Conservation (phyloP, 1,140 invertebrate species). For the Drosophila neocordata region DNA sequence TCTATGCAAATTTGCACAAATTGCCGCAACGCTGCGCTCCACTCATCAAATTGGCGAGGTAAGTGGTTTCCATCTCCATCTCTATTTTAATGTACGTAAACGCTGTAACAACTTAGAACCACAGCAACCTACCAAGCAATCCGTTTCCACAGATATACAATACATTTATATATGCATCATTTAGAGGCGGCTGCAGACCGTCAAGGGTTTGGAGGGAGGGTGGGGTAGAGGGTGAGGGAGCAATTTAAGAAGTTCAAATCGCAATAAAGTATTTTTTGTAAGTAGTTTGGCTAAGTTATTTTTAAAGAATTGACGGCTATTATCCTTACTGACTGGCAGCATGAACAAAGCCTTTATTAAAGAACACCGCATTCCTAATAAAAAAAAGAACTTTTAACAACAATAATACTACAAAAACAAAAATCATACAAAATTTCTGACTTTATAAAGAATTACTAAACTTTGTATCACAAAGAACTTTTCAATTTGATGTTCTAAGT, state of each 20-base stretch:
- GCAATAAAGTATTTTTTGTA: conserved; percentile 4
- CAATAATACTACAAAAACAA: no score
- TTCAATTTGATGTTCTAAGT: no score
- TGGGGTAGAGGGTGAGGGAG: neutral
- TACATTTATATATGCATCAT: conserved; percentile 4
- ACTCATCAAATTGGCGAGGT: conserved; percentile 79
- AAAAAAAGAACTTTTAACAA: no score
- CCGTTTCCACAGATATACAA: neutral
- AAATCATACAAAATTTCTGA: no score
- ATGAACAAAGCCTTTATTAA: neutral
- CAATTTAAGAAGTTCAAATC: conserved; percentile 13
- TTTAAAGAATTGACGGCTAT: neutral
- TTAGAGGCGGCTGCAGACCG: neutral
- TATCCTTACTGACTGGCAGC: conserved; percentile 3
- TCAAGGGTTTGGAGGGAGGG: no score
- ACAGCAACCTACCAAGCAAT: neutral
- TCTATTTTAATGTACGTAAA: neutral
- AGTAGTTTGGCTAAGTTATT: conserved; percentile 4
- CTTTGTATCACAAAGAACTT: no score
- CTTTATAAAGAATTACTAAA: no score
- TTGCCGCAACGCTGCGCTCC: conserved; percentile 84
- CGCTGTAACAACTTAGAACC: conserved; percentile 6
- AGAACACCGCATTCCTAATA: neutral
- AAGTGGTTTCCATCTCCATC: conserved; percentile 47
- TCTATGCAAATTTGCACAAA: conserved; percentile 85